Evolutionary conservation across 1,140 invertebrate genomes (phyloP).

Genomic region (Aphaenogaster rudis): DNA sequence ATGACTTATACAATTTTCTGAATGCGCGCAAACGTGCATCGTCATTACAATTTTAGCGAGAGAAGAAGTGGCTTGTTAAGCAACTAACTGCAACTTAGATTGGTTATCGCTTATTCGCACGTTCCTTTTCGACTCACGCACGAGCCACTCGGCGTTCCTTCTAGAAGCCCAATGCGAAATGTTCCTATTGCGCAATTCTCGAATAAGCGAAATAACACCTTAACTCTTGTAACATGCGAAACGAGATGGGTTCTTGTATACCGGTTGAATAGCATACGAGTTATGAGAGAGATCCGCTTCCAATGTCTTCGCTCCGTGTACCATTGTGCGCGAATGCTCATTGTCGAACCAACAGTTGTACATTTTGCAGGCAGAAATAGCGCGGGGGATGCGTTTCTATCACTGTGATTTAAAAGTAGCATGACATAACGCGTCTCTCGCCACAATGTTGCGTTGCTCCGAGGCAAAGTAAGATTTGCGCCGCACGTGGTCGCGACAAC

Average conservation of each 20-base stretch:
- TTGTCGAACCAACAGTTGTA: neutral
- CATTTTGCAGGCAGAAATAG: constrained; percentile 17
- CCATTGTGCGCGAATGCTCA: constrained; percentile 1
- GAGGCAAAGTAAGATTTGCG: neutral
- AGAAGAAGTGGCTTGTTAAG: constrained; percentile 40
- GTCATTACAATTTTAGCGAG: constrained; percentile 54
- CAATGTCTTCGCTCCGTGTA: neutral
- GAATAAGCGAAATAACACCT: constrained; percentile 29
- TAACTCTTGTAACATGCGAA: constrained; percentile 4
- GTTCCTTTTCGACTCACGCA: neutral
- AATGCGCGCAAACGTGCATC: neutral
- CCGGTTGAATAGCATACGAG: neutral
- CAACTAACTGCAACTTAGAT: neutral
- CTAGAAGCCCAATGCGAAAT: neutral
- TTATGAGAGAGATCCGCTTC: constrained; percentile 14
- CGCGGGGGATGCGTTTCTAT: constrained; percentile 25
- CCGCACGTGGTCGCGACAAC: constrained; percentile 16
- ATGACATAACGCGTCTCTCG: constrained; percentile 8
- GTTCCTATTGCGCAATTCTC: neutral
- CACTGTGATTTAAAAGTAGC: constrained; percentile 41
- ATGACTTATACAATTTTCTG: neutral
- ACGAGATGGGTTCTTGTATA: neutral
- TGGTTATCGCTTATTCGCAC: neutral
- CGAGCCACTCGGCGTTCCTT: neutral
- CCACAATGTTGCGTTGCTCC: neutral